phyloP scores from a whole-genome alignment of 2,888 invertebrate genomes.

The Limnephilus auricula region DNA sequence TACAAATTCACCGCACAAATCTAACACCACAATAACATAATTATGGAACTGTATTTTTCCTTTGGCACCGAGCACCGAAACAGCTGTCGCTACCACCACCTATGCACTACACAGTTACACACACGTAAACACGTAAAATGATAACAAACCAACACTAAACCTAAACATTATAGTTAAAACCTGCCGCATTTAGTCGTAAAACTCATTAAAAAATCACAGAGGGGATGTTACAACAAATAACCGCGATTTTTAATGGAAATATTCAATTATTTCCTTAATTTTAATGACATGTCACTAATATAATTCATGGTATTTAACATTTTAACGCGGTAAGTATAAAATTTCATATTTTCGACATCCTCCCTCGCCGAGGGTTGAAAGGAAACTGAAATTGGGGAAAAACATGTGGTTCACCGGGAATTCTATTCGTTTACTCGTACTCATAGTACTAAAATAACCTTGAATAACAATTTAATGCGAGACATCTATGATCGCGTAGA shows the following conservation, averaged over 20 bases:
- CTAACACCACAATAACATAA: background rate
- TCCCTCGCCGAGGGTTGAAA: background rate
- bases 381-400: slow-evolving; percentile 38
- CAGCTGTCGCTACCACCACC: slow-evolving; percentile 19
- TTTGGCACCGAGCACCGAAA: slow-evolving; percentile 28
- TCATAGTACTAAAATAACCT: background rate
- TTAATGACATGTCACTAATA: background rate
- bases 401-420: slow-evolving; percentile 22
- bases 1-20: slow-evolving; percentile 6
- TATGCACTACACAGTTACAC: background rate
- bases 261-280: background rate
- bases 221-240: background rate
- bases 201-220: background rate
- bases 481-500: slow-evolving; percentile 10
- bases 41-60: background rate
- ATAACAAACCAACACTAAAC: slow-evolving; percentile 29
- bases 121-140: background rate
- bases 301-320: background rate
- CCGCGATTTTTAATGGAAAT: background rate
- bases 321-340: background rate
- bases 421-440: background rate
- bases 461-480: slow-evolving; percentile 4
- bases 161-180: background rate
- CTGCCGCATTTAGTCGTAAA: background rate
- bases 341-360: background rate